Evolutionary conservation across 2,888 invertebrate genomes (phyloP).

Genomic region (Odontocolon sp.): DNA sequence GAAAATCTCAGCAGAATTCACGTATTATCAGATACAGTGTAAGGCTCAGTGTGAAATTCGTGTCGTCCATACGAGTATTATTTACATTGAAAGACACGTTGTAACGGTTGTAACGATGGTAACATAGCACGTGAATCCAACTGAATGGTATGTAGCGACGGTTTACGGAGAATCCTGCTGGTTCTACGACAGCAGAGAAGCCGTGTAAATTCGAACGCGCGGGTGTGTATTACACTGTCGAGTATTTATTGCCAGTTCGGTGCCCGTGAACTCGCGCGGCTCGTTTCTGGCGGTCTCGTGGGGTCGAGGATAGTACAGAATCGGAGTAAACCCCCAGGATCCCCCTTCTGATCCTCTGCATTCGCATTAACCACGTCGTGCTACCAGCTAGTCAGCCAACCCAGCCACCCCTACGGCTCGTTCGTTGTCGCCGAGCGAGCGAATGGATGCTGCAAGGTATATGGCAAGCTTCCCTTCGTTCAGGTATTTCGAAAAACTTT

Average conservation of each 20-base stretch:
- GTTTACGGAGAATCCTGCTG: too few species aligned
- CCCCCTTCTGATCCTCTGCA: slow-evolving; percentile 48
- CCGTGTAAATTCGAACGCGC: slow-evolving; percentile 22
- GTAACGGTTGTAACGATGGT: background rate
- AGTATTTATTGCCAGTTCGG: slow-evolving; percentile 40
- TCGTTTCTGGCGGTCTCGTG: slow-evolving; percentile 25
- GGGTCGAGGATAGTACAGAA: slow-evolving; percentile 1
- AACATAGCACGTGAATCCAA: background rate
- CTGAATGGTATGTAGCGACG: too few species aligned
- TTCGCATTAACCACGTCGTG: slow-evolving; percentile 57
- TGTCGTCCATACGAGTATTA: background rate
- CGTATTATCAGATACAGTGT: slow-evolving; percentile 4
- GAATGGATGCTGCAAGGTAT: slow-evolving; percentile 7
- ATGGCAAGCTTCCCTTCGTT: slow-evolving; percentile 15
- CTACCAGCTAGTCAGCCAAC: slow-evolving; percentile 26
- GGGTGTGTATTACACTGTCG: slow-evolving; percentile 13
- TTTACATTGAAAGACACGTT: slow-evolving; percentile 9
- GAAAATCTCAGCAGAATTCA: slow-evolving; percentile 14
- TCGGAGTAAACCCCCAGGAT: slow-evolving; percentile 13
- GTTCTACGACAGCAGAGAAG: too few species aligned
- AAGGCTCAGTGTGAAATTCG: slow-evolving; percentile 1
- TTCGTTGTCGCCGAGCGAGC: slow-evolving; percentile 22
- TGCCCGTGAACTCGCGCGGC: slow-evolving; percentile 32
- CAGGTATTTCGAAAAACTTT: slow-evolving; percentile 47
- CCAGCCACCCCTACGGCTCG: slow-evolving; percentile 14